These are phyloP conservation scores for Microtus richardsoni DNA, from an alignment of 2,113 vertebrate genomes.

Conservation along the genomic window DNA sequence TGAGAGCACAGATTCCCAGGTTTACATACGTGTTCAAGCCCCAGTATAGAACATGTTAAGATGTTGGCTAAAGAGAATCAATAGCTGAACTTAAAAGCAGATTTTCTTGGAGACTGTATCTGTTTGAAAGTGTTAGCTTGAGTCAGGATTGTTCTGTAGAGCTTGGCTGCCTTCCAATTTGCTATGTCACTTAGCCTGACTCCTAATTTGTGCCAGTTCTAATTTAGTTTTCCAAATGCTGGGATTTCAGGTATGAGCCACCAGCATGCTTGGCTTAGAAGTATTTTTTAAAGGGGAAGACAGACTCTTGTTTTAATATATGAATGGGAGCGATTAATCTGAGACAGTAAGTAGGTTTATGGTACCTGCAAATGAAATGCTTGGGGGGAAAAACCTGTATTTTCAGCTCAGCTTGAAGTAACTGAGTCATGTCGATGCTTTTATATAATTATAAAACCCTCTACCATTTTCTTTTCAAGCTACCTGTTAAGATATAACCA, in stretches of 20 bases:
- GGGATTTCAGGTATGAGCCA: background rate
- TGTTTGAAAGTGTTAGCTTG: background rate
- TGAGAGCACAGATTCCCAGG: background rate
- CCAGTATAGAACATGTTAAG: background rate
- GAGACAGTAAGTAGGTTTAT: background rate
- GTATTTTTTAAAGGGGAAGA: background rate
- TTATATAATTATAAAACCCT: background rate
- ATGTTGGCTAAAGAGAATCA: background rate
- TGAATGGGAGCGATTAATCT: background rate
- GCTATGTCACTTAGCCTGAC: no score
- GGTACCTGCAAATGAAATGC: background rate
- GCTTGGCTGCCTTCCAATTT: background rate
- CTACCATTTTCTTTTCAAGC: background rate
- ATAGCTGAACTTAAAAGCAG: background rate
- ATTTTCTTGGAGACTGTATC: background rate
- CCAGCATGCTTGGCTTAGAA: background rate
- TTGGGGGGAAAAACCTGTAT: background rate
- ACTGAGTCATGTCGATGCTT: background rate
- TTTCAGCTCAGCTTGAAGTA: slow-evolving; percentile 18
- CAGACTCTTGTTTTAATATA: background rate
- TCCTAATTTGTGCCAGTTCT: background rate
- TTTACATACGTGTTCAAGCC: background rate
- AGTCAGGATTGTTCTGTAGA: background rate
- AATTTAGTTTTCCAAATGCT: background rate
- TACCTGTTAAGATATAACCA: background rate